These are phyloP conservation scores for Sciurus niger DNA, from an alignment of 2,113 vertebrate genomes.

Conservation along the genomic window DNA sequence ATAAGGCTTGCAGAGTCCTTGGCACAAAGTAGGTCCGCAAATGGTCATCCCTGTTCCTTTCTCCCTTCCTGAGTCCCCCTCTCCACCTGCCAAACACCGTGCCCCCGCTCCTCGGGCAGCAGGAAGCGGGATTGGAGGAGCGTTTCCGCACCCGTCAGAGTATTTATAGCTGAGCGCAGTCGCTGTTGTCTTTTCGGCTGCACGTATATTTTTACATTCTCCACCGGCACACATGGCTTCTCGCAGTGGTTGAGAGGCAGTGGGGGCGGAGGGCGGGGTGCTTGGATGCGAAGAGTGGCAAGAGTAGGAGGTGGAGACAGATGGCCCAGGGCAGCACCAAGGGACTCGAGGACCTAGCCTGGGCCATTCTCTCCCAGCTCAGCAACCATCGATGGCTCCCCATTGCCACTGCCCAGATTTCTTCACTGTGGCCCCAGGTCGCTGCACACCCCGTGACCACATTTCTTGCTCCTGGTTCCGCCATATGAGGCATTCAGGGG, in stretches of 20 bases:
- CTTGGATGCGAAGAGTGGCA: conserved; percentile 26
- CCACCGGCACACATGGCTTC: conserved; percentile 72
- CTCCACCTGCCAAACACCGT: neutral
- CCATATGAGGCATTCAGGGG: fast-evolving
- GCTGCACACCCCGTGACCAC: fast-evolving
- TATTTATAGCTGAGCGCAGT: conserved; percentile 83
- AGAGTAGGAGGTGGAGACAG: conserved; percentile 65
- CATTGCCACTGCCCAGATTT: neutral
- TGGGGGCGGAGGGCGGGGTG: conserved; percentile 58
- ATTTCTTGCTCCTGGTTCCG: neutral
- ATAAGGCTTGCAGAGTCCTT: neutral
- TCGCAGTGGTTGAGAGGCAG: conserved; percentile 57
- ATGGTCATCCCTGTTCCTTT: neutral
- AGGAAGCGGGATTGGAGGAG: conserved; percentile 69
- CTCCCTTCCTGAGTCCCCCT: neutral
- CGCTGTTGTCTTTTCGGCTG: conserved; percentile 76
- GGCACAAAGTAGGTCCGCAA: conserved; percentile 21
- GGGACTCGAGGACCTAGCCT: neutral
- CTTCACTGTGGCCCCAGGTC: neutral
- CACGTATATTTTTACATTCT: conserved; percentile 79
- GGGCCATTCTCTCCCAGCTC: neutral
- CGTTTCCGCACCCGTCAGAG: conserved; percentile 20
- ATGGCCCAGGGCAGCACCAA: conserved; percentile 48
- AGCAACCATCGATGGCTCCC: neutral
- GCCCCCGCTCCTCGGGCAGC: conserved; percentile 24